phyloP scores from a whole-genome alignment of 1,140 invertebrate species.

The Limonius californicus region DNA sequence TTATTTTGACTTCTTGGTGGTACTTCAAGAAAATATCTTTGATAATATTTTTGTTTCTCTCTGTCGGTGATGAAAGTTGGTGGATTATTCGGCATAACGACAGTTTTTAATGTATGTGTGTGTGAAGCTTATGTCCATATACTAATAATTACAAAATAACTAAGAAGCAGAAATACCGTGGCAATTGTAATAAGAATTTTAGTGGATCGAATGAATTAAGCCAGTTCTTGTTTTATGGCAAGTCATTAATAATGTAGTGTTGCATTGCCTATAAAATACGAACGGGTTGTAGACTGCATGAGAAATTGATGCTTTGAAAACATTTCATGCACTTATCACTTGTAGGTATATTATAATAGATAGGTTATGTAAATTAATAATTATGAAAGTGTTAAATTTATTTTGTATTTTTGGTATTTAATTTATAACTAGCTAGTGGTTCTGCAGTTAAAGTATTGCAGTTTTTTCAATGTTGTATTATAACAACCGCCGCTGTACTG shows the following conservation, averaged over 20 bases:
- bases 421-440: neutral
- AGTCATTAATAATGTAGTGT: too few relatives aligned
- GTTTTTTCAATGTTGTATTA: neutral
- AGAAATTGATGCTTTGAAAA: constrained; percentile 15
- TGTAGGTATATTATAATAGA: constrained; percentile 17
- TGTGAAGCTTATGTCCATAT: neutral
- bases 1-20: too few relatives aligned
- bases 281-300: neutral
- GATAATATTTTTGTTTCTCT: too few relatives aligned
- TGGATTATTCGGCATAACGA: constrained; percentile 11
- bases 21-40: too few relatives aligned
- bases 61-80: too few relatives aligned
- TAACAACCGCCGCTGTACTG: constrained; percentile 34
- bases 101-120: constrained; percentile 7
- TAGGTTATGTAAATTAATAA: constrained; percentile 12
- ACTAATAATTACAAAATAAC: constrained; percentile 19
- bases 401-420: neutral
- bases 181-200: neutral
- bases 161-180: constrained; percentile 17
- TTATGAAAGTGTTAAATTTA: constrained; percentile 5
- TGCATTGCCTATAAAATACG: too few relatives aligned
- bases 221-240: too few relatives aligned
- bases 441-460: neutral
- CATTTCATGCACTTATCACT: constrained; percentile 24
- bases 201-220: neutral